Evolutionary conservation across 2,797 vertebrate species (phyloP), one percentile per base, ranked within the genome.

Genomic region (Scarus forsteni): DNA sequence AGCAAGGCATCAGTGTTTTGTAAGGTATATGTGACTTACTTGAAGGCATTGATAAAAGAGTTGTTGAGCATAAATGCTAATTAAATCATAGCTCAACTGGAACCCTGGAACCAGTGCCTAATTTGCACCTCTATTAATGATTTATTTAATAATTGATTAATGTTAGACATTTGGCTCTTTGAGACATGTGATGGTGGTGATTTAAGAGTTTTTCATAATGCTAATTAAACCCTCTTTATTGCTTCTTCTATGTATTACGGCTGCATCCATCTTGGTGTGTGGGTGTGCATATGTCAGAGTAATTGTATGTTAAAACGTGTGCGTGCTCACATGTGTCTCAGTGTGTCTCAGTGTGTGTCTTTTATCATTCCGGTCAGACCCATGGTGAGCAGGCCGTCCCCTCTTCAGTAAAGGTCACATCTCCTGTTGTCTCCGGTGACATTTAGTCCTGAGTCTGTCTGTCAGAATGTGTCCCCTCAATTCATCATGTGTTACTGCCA

Each of bases 351-450:
- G 50, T 13, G 19, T 34, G 63, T 40, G 50, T 76, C 19, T 65
- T 55, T 85, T 83, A 71, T 84, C 53, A 84, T 88, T 87, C 77
- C 16, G 2, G 66, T 85, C 79, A 85, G 73, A 75, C 65, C 56
- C 10, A 77, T 65, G 56, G 79, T 75, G 71, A 72, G 66, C 63
- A 18, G 1, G 42, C 70, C 52, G 39, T 56, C 73, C 71, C 56
- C 61, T 73, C 63, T 53, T 78, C 75, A 57, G 51, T 63, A 89
- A 92, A 90, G 88, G 89, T 90, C 86, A 86, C 63, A 1, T 86
- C 77, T 83, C 80, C 70, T 39, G 70, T 75, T 79, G 86, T 89
- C 76, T 79, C 60, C 45, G 15, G n/a, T 90, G 88, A 89, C 88
- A 88, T 92, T 89, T 91, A 82, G 84, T 71, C 69, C 60, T 6